Evolutionary conservation across 2,797 vertebrate species (phyloP), one percentile per base, ranked within the genome.

Genomic region (Cyclura pinguis): DNA sequence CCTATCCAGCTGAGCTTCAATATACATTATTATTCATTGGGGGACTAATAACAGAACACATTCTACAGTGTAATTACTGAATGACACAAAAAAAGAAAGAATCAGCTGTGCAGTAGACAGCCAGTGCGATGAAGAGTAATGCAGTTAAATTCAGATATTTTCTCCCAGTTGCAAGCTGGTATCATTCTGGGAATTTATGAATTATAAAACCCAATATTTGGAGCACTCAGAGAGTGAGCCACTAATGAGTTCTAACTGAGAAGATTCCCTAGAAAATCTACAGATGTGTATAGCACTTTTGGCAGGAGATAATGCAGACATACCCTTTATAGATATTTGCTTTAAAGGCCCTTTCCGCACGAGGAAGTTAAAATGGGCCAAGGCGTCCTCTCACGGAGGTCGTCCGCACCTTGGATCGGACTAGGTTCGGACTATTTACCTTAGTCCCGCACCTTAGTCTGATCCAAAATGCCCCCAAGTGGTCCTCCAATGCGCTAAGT

Each of bases 11-110:
- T 55, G 74, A 86, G 52, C 77, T 69, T 80, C 80, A 80, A 80
- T 62, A 42, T 77, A 62, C 73, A 77, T 29, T 77, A 86, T 86
- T 86, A 86, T 86, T 77, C 85, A 62, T 62, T 62, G 73, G 73
- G 35, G 73, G 59, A 47, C 85, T 59, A 86, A 86, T 76, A 86
- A 42, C 77, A 9, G 59, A 80, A 62, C 57, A 87, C 20, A 87
- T 87, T 42, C 13, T 76, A 42, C 55, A 62, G 73, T 86, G 73
- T 47, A 77, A 77, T 86, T 86, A 77, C 57, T 77, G 35, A 76
- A 77, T 32, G 52, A n/a, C 47, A 85, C 73, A 76, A 2, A 42
- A 76, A 86, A 32, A 59, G 69, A 32, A 86, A 86, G 38, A 29
- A 32, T 77, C 73, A 86, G 55, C 55, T 47, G 73, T 77, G 73